phyloP scores from a whole-genome alignment of 1,140 invertebrate genomes.

The Luehdorfia chinensis region DNA sequence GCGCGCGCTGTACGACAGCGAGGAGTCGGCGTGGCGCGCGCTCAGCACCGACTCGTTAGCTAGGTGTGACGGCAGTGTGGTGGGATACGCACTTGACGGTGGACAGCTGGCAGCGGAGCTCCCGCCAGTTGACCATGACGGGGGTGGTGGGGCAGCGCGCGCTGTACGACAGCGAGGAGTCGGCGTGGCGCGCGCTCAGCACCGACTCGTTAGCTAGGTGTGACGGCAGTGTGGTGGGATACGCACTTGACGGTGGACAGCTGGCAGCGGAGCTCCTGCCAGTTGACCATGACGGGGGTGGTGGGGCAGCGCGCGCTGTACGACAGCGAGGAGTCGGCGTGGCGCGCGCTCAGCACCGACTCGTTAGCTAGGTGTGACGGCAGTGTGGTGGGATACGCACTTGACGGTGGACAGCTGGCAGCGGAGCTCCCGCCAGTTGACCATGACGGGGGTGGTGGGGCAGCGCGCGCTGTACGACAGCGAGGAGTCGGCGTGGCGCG shows the following conservation, averaged over 20 bases:
- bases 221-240: too few relatives aligned
- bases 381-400: too few relatives aligned
- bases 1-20: slow-evolving; percentile 87
- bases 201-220: slow-evolving; percentile 84
- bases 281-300: slow-evolving; percentile 94
- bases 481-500: slow-evolving; percentile 78
- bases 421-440: slow-evolving; percentile 95
- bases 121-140: slow-evolving; percentile 97
- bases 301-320: slow-evolving; percentile 91
- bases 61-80: too few relatives aligned
- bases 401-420: slow-evolving; percentile 83
- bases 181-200: slow-evolving; percentile 67
- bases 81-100: slow-evolving; percentile 79
- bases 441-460: slow-evolving; percentile 92
- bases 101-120: slow-evolving; percentile 84
- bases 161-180: slow-evolving; percentile 85
- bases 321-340: slow-evolving; percentile 82
- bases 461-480: slow-evolving; percentile 89
- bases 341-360: slow-evolving; percentile 70
- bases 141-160: slow-evolving; percentile 90
- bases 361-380: too few relatives aligned
- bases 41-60: slow-evolving; percentile 80
- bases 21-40: slow-evolving; percentile 76
- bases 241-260: slow-evolving; percentile 80
- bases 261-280: slow-evolving; percentile 90